A percentile compares a stretch with the other conserved stretches of the same genome.
Evolutionary conservation across 2,113 vertebrate genomes (phyloP).

Genomic region (Cyanoderma ruficeps): DNA sequence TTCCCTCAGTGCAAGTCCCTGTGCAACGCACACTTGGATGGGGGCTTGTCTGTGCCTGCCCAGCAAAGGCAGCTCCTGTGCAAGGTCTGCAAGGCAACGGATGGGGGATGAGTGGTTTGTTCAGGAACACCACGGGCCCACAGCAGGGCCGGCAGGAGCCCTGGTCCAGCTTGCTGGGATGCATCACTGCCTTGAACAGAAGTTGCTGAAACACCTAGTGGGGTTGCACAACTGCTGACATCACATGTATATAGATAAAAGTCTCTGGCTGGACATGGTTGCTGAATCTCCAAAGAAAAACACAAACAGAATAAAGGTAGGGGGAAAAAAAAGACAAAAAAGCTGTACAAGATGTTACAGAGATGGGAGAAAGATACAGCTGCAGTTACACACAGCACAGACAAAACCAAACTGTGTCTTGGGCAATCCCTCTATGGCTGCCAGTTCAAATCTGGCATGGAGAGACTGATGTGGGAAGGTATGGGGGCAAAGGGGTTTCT

Average conservation of each 20-base stretch:
- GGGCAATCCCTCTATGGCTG: neutral
- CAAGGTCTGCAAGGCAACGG: neutral
- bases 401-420: neutral
- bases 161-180: fast-evolving
- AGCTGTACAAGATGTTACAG: neutral
- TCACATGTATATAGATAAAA: neutral
- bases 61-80: fast-evolving
- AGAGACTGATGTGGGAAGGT: neutral
- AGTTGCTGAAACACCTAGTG: neutral
- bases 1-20: neutral
- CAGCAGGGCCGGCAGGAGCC: neutral
- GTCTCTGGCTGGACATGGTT: fast-evolving
- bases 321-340: neutral
- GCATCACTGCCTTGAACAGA: neutral
- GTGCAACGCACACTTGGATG: neutral
- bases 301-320: neutral
- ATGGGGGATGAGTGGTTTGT: neutral
- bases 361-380: neutral
- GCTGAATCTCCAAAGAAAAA: neutral
- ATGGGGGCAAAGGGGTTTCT: neutral
- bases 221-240: neutral
- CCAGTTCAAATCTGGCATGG: neutral
- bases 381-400: neutral
- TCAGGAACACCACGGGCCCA: neutral
- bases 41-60: neutral